A percentile compares a stretch with the other conserved stretches of the same genome.
Conservation (phyloP, 64 coral and sea anemone genomes). For the Cladopsammia gracilis region DNA sequence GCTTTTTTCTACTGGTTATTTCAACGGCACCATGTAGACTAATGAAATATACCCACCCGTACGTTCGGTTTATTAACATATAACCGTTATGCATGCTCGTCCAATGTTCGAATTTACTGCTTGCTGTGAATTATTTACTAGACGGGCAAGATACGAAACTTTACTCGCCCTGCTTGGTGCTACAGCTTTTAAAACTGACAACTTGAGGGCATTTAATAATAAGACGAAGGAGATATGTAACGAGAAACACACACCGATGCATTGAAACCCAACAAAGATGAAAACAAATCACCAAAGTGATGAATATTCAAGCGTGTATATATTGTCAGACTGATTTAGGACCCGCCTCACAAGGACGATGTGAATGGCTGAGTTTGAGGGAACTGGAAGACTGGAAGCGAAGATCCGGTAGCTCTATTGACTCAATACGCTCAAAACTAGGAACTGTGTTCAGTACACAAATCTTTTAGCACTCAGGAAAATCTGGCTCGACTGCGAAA, state of each 20-base stretch:
- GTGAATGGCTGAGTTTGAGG: conserved; percentile 60
- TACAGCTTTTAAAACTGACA: neutral
- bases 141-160: neutral
- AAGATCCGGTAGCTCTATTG: conserved; percentile 79
- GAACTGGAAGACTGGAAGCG: conserved; percentile 78
- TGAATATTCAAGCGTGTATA: conserved; percentile 77
- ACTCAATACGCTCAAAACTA: conserved; percentile 70
- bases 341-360: conserved; percentile 53
- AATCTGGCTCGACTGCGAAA: conserved; percentile 40
- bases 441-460: conserved; percentile 48
- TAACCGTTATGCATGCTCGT: conserved; percentile 44
- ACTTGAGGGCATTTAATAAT: neutral
- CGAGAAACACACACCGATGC: conserved; percentile 1
- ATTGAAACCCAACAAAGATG: conserved; percentile 27
- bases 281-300: conserved; percentile 47
- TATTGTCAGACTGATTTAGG: conserved; percentile 65
- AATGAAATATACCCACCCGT: conserved; percentile 49
- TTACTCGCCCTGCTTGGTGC: neutral
- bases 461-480: conserved; percentile 25
- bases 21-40: neutral
- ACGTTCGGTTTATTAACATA: conserved; percentile 19
- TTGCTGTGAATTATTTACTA: conserved; percentile 55
- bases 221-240: conserved; percentile 15
- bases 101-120: conserved; percentile 23
- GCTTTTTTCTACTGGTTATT: neutral